phyloP scores from a whole-genome alignment of 2,113 vertebrate species.

The Thalassoma bifasciatum region DNA sequence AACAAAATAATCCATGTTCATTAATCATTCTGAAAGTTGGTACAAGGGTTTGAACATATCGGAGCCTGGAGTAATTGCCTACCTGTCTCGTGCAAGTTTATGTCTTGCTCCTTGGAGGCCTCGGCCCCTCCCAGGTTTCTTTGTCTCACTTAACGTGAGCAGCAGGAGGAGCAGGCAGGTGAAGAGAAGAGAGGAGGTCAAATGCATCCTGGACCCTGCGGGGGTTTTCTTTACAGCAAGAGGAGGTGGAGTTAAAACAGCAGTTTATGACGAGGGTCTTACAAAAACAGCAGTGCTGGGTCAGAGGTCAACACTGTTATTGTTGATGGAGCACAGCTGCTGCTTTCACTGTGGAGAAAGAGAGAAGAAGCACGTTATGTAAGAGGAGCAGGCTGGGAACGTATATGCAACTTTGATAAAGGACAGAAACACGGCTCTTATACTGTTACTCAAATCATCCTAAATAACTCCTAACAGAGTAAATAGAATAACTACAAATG shows the following conservation, averaged over 20 bases:
- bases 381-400: conserved; percentile 24
- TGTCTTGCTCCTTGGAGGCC: conserved; percentile 67
- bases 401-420: conserved; percentile 16
- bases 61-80: neutral
- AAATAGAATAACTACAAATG: neutral
- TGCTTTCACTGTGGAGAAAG: conserved; percentile 8
- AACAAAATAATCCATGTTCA: neutral
- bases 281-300: conserved; percentile 45
- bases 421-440: neutral
- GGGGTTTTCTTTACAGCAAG: conserved; percentile 24
- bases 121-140: conserved; percentile 67
- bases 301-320: conserved; percentile 33
- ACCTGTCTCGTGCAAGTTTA: conserved; percentile 68
- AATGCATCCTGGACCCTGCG: conserved; percentile 63
- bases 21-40: neutral
- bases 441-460: neutral
- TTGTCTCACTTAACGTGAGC: conserved; percentile 81
- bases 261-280: conserved; percentile 21
- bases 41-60: neutral
- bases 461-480: neutral
- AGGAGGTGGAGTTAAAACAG: conserved; percentile 41
- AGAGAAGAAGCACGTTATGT: conserved; percentile 30
- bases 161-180: conserved; percentile 84
- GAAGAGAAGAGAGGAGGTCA: conserved; percentile 73
- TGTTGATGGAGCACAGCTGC: conserved; percentile 58